Conservation (phyloP, 2,888 invertebrate species). For the Ceraclea dissimilis region DNA sequence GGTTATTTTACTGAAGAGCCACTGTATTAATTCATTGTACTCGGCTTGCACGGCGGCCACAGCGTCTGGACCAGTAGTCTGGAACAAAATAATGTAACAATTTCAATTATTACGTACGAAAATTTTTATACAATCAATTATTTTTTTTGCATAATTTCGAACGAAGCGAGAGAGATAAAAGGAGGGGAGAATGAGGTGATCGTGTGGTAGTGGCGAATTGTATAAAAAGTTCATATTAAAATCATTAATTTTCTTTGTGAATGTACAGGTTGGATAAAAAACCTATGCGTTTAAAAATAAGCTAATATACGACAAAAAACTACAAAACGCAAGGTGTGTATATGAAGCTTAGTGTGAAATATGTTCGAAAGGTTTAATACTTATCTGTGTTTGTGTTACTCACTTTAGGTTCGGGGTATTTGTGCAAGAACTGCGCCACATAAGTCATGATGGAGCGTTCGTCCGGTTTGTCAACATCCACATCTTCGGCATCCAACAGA, state of each 20-base stretch:
- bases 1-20: slow-evolving; percentile 73
- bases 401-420: slow-evolving; percentile 81
- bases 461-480: slow-evolving; percentile 92
- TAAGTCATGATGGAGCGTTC: slow-evolving; percentile 98
- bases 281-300: no score
- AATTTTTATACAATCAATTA: neutral
- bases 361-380: neutral
- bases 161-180: no score
- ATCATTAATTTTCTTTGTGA: no score
- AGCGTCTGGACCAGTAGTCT: slow-evolving; percentile 64
- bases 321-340: no score
- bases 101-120: no score
- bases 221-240: no score
- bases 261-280: no score
- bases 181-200: no score
- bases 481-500: slow-evolving; percentile 90
- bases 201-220: no score
- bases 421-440: slow-evolving; percentile 94
- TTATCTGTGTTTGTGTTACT: slow-evolving; percentile 19
- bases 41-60: slow-evolving; percentile 74
- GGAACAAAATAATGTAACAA: slow-evolving; percentile 24
- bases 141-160: neutral
- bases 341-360: no score
- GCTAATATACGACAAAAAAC: no score
- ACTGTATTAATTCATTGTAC: slow-evolving; percentile 70